Evolutionary conservation across 2,888 invertebrate genomes (phyloP), one percentile per base, ranked within the genome.

Genomic region (Drosophila anceps): DNA sequence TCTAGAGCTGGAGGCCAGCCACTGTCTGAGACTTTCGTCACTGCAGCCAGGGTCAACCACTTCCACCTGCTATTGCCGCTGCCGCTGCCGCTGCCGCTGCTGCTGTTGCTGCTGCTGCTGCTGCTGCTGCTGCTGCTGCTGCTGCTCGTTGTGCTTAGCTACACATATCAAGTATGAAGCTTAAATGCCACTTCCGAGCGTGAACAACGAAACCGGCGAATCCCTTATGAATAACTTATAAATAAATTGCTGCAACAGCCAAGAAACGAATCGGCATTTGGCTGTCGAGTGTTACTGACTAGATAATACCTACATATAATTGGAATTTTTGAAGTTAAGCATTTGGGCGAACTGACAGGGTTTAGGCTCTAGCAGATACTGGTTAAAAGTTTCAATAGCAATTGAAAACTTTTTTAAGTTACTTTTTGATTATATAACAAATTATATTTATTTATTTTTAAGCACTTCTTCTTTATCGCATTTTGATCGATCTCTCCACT

Each of bases 11-110:
- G 57, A 77, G 69, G 66, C 64, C 50, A 44, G 24, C 74, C 48
- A 62, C 61, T 60, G 65, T 54, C 66, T 54, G 61, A 44, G 59
- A 18, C 41, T 68, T 31, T 24, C 37, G 39, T 53, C 43, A 29
- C 33, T 35, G 58, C 44, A 64, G 37, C 12, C 82, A 82, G 55
- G 79, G 82, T 74, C 75, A 81, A 33, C 82, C 46, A 70, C 66
- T 78, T 79, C 61, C 82, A 78, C 53, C 62, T 78, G 67, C 67
- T 33, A 57, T 18, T 41, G 10, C 15, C n/a, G n/a, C n/a, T n/a
- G n/a, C n/a, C n/a, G n/a, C n/a, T n/a, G n/a, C n/a, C n/a, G n/a
- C n/a, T n/a, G n/a, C n/a, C n/a, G n/a, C n/a, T n/a, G n/a, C n/a
- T n/a, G n/a, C n/a, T n/a, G n/a, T n/a, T 78, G 67, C 67, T 33